phyloP scores from a whole-genome alignment of 2,113 vertebrate species.

The Phalacrocorax carbo region DNA sequence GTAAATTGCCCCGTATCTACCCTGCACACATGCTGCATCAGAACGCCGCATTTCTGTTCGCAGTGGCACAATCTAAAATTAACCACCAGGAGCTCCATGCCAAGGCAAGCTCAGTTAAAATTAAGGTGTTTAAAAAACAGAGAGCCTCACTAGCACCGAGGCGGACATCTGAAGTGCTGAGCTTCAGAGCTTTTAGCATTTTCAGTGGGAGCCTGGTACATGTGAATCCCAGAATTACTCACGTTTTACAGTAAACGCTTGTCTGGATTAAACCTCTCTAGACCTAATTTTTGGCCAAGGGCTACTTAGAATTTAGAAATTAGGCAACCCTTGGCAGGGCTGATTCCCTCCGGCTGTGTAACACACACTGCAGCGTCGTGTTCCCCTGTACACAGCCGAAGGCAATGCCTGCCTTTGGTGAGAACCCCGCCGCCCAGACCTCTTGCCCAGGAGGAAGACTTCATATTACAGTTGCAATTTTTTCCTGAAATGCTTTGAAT shows the following conservation, averaged over 20 bases:
- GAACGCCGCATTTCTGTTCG: background rate
- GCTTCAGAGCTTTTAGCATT: background rate
- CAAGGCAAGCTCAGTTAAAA: background rate
- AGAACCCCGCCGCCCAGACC: background rate
- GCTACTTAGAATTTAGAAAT: background rate
- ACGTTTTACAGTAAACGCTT: background rate
- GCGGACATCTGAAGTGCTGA: background rate
- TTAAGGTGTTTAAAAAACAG: background rate
- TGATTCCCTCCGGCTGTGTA: background rate
- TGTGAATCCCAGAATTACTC: background rate
- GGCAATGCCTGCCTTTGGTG: background rate
- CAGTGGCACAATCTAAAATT: background rate
- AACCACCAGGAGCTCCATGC: background rate
- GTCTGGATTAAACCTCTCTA: background rate
- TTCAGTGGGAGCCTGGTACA: background rate
- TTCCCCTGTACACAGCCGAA: background rate
- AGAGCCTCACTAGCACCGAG: background rate
- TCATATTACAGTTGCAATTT: background rate
- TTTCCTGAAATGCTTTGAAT: background rate
- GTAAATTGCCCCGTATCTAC: background rate
- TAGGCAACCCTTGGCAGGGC: background rate
- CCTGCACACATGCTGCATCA: background rate
- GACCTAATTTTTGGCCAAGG: background rate
- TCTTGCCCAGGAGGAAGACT: background rate
- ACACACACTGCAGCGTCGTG: accelerated